Evolutionary conservation across 2,113 vertebrate species (phyloP).

Genomic region (Scytalopus superciliaris): DNA sequence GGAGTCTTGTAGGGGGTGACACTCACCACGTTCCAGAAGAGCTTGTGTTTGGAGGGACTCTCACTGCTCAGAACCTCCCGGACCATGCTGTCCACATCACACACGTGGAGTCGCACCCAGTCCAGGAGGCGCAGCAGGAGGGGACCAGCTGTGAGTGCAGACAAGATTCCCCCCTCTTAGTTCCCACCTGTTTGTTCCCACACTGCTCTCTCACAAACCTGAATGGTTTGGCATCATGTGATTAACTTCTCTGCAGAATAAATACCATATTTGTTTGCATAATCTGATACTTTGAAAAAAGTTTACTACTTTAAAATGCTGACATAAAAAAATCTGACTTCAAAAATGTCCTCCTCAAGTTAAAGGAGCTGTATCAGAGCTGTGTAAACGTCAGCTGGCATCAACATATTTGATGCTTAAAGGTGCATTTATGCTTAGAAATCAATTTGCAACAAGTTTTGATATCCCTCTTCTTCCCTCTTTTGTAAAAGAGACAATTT

Average conservation of each 20-base stretch:
- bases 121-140: slow-evolving; percentile 90
- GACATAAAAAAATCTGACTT: neutral
- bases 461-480: neutral
- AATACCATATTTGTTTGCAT: neutral
- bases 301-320: neutral
- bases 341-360: neutral
- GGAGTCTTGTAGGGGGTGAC: neutral
- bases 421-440: neutral
- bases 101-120: slow-evolving; percentile 92
- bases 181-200: neutral
- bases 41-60: slow-evolving; percentile 81
- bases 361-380: neutral
- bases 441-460: neutral
- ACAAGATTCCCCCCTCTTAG: neutral
- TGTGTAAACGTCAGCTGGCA: neutral
- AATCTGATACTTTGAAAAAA: neutral
- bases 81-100: slow-evolving; percentile 87
- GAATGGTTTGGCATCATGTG: neutral
- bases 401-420: neutral
- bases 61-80: slow-evolving; percentile 89
- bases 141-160: slow-evolving; percentile 80
- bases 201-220: neutral
- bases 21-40: slow-evolving; percentile 92
- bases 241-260: neutral
- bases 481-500: neutral